Base-by-base conservation (phyloP, 92 coral and sea anemone species). In the Bergia puertoricense region DNA sequence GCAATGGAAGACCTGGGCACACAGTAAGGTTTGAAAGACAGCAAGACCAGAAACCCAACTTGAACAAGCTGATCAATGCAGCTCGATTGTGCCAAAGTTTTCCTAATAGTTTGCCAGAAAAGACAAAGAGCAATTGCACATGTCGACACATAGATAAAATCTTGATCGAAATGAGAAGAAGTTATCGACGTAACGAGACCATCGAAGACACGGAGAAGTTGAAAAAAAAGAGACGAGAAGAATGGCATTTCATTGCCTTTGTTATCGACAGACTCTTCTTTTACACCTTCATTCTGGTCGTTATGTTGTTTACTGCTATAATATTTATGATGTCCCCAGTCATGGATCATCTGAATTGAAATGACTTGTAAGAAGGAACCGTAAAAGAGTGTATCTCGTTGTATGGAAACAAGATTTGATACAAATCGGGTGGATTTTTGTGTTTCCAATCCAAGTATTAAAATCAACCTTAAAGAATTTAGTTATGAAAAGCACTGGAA, bases 211-310 rank as follows among this genome's bases (percentile, higher is more conserved):
- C 79, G 1, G 87, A 84, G 13, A 84, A 84, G 38, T 4, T 48
- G 65, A 46, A 72, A 37, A 71, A 75, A 10, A 71, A 62, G 40
- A 43, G 93, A 1, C 85, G 88, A 76, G 89, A 90, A 16, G 98
- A 96, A 65, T 96, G 98, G 98, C 97, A 96, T 51, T 88, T 92
- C 5, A 94, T 93, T n/a, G 90, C 92, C 59, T 78, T 86, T 16
- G 89, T 96, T 11, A 86, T 96, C 59, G 98, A 96, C 81, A 90
- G 95, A 77, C 68, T 96, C 4, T 96, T 96, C 79, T 96, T 96
- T 86, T 90, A 91, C 75, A 48, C 90, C 51, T 96, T 94, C 43
- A 50, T 96, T 9, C n/a, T 96, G 3, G 91, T 94, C 41, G 92
- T 94, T 86, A 14, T 91, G 48, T 46, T 71, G 39, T 38, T 84